Base-by-base conservation (phyloP, 2,888 invertebrate species). In the Nymphalis polychloros region DNA sequence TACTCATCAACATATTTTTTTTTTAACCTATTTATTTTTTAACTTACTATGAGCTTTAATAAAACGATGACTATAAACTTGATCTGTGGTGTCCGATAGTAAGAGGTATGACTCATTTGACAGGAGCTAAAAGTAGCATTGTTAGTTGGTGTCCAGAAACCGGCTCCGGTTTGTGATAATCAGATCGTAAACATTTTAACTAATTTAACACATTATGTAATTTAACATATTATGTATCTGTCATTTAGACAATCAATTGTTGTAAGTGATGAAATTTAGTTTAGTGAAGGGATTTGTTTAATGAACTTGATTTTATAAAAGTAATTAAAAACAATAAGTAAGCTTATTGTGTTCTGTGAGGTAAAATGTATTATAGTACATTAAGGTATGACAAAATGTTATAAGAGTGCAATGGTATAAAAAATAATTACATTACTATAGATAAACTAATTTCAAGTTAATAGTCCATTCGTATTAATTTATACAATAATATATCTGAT, bases 71-170 rank as follows among this genome's bases (percentile, higher is more conserved):
- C 19, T 35, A 35, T 35, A 57, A 57, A 55, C 31, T 55, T 55
- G 17, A 31, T 55, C 53, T 27, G 53, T 41, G 19, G n/a, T 41
- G 19, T 57, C 19, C 57, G 57, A 57, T 57, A 41, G 35, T 57
- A 41, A 57, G 57, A 57, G 41, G 57, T 57, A 19, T 57, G 57
- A 57, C 57, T 57, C 57, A 57, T 57, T 57, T 57, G 57, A 57
- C 57, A 57, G 35, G 27, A 57, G 57, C 57, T 57, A 57, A 57
- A 57, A 41, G 57, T 57, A 57, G 57, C 41, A 41, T 41, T 57
- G 57, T 57, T 19, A 35, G 27, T 55, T 55, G 17, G 57, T 27
- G 27, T 57, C 57, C 57, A 41, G 57, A 27, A 57, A 57, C 57
- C 57, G 41, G 57, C 41, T 57, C 13, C 19, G 57, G 27, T 50